Percentiles rank a stretch among this genome's conserved stretches.
Evolutionary conservation across 2,113 vertebrate genomes (phyloP).

Genomic region (Gadus macrocephalus): DNA sequence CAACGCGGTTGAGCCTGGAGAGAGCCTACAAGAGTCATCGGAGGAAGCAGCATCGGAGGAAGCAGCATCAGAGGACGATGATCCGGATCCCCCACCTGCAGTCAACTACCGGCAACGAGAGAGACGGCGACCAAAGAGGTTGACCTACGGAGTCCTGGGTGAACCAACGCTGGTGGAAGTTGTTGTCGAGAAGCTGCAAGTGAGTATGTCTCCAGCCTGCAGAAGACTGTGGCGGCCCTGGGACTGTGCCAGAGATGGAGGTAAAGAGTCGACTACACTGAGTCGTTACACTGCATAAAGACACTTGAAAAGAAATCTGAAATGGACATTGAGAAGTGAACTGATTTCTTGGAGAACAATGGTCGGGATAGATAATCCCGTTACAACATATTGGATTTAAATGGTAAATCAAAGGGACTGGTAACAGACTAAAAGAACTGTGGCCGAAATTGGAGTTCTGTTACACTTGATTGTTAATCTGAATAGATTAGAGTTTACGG

Average conservation of each 20-base stretch:
- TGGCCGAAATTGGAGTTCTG: not conserved
- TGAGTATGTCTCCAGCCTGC: not conserved
- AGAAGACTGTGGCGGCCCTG: not conserved
- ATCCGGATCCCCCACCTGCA: too few relatives aligned
- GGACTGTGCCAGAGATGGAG: not conserved
- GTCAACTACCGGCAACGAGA: too few relatives aligned
- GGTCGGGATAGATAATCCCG: not conserved
- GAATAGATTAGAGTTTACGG: not conserved
- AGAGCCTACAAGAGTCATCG: too few relatives aligned
- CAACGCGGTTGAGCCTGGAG: too few relatives aligned
- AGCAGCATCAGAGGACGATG: too few relatives aligned
- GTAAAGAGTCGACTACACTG: not conserved
- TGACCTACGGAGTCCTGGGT: constrained; percentile 1
- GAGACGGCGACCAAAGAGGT: too few relatives aligned
- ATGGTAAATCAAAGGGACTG: not conserved
- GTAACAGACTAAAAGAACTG: constrained; percentile 2
- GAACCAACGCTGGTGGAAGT: not conserved
- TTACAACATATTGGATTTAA: not conserved
- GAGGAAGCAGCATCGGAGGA: too few relatives aligned
- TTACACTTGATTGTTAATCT: constrained; percentile 4
- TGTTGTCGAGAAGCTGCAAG: not conserved
- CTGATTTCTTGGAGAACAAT: not conserved
- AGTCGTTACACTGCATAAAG: not conserved
- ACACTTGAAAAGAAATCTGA: not conserved
- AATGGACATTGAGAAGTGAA: not conserved